Evolutionary conservation across 1,140 invertebrate species (phyloP).

Genomic region (Halictus rubicundus): DNA sequence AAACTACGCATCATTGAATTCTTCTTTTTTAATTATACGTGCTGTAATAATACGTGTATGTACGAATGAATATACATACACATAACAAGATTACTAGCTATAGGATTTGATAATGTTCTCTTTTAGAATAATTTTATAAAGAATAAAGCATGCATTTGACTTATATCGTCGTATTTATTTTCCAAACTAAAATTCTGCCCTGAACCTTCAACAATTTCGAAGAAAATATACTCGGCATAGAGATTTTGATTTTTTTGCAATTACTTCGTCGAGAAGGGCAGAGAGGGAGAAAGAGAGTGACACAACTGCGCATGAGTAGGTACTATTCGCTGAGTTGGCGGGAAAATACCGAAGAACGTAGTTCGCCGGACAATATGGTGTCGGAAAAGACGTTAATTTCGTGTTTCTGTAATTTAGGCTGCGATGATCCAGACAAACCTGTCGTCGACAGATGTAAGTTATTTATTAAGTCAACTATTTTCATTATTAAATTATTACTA

Average conservation of each 20-base stretch:
- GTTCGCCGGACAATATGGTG: slow-evolving; percentile 65
- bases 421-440: slow-evolving; percentile 56
- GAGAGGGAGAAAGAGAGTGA: not conserved
- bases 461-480: not conserved
- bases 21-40: not conserved
- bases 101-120: not conserved
- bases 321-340: slow-evolving; percentile 60
- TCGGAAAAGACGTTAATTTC: slow-evolving; percentile 60
- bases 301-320: slow-evolving; percentile 6
- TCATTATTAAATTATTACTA: not conserved
- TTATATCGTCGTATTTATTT: not conserved
- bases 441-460: slow-evolving; percentile 74
- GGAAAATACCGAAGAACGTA: slow-evolving; percentile 48
- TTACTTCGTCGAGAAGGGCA: too few species aligned
- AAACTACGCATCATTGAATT: not conserved
- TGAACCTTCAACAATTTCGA: too few species aligned
- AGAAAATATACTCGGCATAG: too few species aligned
- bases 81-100: not conserved
- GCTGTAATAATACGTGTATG: not conserved
- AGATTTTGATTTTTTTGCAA: too few species aligned
- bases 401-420: slow-evolving; percentile 67
- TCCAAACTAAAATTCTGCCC: not conserved
- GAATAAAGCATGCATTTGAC: slow-evolving; percentile 3
- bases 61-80: not conserved
- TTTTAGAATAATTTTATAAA: slow-evolving; percentile 2